phyloP scores from a whole-genome alignment of 2,113 vertebrate species.

The Percina caprodes region DNA sequence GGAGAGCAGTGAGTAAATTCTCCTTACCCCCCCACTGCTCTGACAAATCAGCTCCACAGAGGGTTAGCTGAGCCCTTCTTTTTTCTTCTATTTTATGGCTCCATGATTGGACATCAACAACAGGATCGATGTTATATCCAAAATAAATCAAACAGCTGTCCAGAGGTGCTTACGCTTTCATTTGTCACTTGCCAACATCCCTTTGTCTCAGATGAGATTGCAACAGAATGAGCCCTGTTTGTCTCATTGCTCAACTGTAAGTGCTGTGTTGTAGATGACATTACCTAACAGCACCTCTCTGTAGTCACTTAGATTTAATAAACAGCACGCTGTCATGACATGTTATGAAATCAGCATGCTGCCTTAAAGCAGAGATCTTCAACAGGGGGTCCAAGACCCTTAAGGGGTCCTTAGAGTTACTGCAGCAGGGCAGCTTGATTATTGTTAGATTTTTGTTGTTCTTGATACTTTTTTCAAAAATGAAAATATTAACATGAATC shows the following conservation, averaged over 20 bases:
- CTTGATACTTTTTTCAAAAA: no score
- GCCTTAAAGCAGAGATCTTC: neutral
- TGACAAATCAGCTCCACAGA: slow-evolving; percentile 62
- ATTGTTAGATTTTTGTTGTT: no score
- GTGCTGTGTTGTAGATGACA: slow-evolving; percentile 37
- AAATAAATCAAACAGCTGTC: slow-evolving; percentile 72
- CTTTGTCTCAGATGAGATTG: slow-evolving; percentile 48
- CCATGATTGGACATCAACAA: slow-evolving; percentile 66
- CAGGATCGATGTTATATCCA: slow-evolving; percentile 66
- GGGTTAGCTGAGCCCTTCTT: slow-evolving; percentile 34
- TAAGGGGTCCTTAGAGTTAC: no score
- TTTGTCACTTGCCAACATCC: slow-evolving; percentile 62
- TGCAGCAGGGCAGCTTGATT: no score
- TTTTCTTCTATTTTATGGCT: slow-evolving; percentile 47
- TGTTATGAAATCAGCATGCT: slow-evolving; percentile 11
- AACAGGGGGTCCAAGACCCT: no score
- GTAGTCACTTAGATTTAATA: slow-evolving; percentile 17
- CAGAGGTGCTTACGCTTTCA: slow-evolving; percentile 61
- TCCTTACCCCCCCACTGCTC: slow-evolving; percentile 34
- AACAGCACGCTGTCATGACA: slow-evolving; percentile 9
- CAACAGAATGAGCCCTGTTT: slow-evolving; percentile 57
- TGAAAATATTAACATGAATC: no score
- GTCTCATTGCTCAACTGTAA: slow-evolving; percentile 55
- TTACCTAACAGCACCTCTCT: slow-evolving; percentile 13
- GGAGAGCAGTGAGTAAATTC: slow-evolving; percentile 60